Conservation (phyloP, 2,888 invertebrate genomes). For the Horisme vitalbata region DNA sequence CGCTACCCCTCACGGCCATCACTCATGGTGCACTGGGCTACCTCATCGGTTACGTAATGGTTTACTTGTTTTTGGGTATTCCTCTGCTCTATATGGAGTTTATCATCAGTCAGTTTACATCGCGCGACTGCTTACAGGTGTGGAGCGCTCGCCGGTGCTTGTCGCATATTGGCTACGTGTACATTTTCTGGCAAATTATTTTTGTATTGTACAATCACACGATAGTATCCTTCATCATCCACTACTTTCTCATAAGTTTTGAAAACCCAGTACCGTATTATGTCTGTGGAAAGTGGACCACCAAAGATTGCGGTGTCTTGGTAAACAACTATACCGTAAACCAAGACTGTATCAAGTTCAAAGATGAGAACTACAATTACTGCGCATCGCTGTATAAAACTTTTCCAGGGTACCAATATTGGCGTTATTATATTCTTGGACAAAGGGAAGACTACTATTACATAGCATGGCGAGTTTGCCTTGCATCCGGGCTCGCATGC, state of each 20-base stretch:
- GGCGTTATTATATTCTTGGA: conserved; percentile 47
- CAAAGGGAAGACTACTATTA: conserved; percentile 24
- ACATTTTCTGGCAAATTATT: conserved; percentile 54
- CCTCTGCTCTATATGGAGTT: conserved; percentile 70
- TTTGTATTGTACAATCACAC: conserved; percentile 51
- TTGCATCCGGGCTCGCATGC: conserved; percentile 55
- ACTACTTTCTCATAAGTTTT: conserved; percentile 69
- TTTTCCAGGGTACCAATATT: conserved; percentile 69
- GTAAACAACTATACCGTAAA: conserved; percentile 57
- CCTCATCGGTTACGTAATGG: conserved; percentile 39
- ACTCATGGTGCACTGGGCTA: conserved; percentile 51
- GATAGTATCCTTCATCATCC: conserved; percentile 52
- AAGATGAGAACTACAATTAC: conserved; percentile 35
- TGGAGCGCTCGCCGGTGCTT: conserved; percentile 62
- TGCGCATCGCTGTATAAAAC: conserved; percentile 52
- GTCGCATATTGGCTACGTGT: conserved; percentile 61
- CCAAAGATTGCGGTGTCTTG: conserved; percentile 51
- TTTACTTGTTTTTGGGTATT: conserved; percentile 55
- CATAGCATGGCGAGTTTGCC: conserved; percentile 61
- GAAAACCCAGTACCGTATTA: conserved; percentile 64
- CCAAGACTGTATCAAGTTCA: conserved; percentile 54
- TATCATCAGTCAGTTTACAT: conserved; percentile 66
- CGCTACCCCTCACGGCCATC: conserved; percentile 47
- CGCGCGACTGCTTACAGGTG: conserved; percentile 60
- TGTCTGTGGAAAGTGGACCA: conserved; percentile 58